A percentile compares a stretch with the other conserved stretches of the same genome.
phyloP scores from a whole-genome alignment of 2,797 vertebrate species.

The Vespertilio murinus region DNA sequence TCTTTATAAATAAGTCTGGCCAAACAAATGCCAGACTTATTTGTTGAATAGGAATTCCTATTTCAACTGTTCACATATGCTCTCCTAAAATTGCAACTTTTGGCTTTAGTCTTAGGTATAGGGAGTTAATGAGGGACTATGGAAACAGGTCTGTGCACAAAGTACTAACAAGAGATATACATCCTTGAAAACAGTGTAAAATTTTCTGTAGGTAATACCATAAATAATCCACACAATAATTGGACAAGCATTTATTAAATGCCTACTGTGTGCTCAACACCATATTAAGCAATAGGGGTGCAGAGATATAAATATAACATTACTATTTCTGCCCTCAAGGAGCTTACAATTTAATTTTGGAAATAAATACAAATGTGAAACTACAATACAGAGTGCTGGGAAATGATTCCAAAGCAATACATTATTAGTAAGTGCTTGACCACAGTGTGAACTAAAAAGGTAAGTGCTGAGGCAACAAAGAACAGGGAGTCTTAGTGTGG shows the following conservation, averaged over 20 bases:
- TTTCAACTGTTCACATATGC: slow-evolving; percentile 6
- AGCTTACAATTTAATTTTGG: slow-evolving; percentile 74
- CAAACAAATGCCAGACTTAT: too few relatives aligned
- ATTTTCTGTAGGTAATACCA: not conserved
- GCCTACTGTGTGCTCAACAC: slow-evolving; percentile 71
- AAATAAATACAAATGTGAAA: slow-evolving; percentile 69
- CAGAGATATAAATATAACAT: slow-evolving; percentile 64
- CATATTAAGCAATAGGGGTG: slow-evolving; percentile 68
- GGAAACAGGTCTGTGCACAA: not conserved
- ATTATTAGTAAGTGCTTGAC: slow-evolving; percentile 42
- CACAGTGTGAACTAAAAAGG: slow-evolving; percentile 42
- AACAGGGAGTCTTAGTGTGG: not conserved
- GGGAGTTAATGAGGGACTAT: not conserved
- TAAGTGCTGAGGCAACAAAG: slow-evolving; percentile 12
- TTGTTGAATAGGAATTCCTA: slow-evolving; percentile 23
- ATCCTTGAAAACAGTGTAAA: not conserved
- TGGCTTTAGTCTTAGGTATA: not conserved
- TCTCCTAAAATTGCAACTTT: not conserved
- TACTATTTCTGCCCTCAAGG: slow-evolving; percentile 71
- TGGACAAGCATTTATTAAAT: slow-evolving; percentile 75
- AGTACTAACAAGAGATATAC: not conserved
- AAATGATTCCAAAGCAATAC: slow-evolving; percentile 63
- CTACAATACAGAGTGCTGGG: slow-evolving; percentile 39
- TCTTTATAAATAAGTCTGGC: not conserved
- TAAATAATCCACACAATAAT: slow-evolving; percentile 68